Evolutionary conservation across 1,140 invertebrate genomes (phyloP).

Genomic region (Drosophila nebulosa): DNA sequence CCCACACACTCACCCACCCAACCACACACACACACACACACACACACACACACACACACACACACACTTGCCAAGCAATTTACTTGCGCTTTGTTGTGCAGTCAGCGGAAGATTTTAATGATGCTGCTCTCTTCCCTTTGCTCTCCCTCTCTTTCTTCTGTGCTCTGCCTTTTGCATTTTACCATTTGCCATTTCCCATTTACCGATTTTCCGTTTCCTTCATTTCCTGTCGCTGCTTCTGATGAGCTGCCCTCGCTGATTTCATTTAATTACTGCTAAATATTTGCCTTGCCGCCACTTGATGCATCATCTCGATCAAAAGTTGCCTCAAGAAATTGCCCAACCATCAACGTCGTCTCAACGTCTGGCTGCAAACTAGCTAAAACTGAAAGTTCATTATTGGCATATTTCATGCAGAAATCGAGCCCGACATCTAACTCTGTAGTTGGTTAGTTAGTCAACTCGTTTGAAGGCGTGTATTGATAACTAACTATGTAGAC

Average conservation of each 20-base stretch:
- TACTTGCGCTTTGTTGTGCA: conserved; percentile 69
- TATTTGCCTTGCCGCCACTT: conserved; percentile 33
- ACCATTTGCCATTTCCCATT: background rate
- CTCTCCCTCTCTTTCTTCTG: background rate
- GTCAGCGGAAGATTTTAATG: conserved; percentile 72
- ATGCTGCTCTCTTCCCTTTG: conserved; percentile 19
- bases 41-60: background rate
- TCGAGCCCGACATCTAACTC: background rate
- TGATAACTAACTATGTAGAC: background rate
- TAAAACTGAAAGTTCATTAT: conserved; percentile 17
- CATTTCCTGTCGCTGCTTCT: conserved; percentile 17
- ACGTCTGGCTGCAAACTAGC: conserved; percentile 6
- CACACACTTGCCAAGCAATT: conserved; percentile 53
- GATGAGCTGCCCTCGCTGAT: conserved; percentile 16
- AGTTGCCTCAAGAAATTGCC: conserved; percentile 20
- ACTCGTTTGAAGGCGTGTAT: too few relatives aligned
- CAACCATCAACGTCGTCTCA: background rate
- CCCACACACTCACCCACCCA: too few relatives aligned
- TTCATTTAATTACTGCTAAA: conserved; percentile 47
- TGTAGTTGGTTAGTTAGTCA: background rate
- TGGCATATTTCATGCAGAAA: background rate
- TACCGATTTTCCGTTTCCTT: background rate
- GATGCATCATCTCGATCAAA: conserved; percentile 11
- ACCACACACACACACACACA: background rate
- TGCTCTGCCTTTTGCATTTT: conserved; percentile 1